These are phyloP conservation scores for zebrafish (Danio rerio) DNA, from an alignment of 2,113 vertebrate species.

Conservation along the genomic window DNA sequence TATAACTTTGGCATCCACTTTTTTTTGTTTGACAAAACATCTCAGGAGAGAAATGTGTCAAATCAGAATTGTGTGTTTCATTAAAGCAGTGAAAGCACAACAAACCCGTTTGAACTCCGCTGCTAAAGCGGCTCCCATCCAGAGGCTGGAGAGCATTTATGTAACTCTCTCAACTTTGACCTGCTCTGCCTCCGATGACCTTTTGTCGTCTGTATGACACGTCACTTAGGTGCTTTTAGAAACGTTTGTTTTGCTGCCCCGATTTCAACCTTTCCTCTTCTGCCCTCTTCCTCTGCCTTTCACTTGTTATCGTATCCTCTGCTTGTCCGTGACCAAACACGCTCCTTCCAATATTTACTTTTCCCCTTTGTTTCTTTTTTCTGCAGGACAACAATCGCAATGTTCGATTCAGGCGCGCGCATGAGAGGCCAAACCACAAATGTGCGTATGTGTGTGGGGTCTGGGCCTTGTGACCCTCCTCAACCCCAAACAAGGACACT, in stretches of 20 bases:
- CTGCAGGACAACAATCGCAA: conserved; percentile 55
- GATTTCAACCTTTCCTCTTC: conserved; percentile 32
- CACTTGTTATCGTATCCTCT: neutral
- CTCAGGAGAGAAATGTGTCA: neutral
- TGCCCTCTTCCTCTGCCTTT: conserved; percentile 19
- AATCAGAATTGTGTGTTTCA: conserved; percentile 21
- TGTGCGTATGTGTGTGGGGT: conserved; percentile 29
- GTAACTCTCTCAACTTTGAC: conserved; percentile 55
- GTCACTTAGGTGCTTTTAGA: conserved; percentile 39
- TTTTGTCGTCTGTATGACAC: conserved; percentile 51
- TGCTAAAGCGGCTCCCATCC: conserved; percentile 17
- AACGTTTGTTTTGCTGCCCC: conserved; percentile 54
- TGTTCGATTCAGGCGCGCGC: conserved; percentile 39
- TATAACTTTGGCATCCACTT: neutral
- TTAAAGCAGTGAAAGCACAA: conserved; percentile 23
- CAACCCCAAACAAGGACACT: conserved; percentile 58
- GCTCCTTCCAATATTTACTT: conserved; percentile 43
- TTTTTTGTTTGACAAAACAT: neutral
- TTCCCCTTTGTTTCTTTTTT: conserved; percentile 41
- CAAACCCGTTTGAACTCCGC: conserved; percentile 39
- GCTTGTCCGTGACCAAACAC: conserved; percentile 35
- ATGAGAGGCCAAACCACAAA: conserved; percentile 55
- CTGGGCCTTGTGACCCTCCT: conserved; percentile 44
- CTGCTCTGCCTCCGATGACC: conserved; percentile 30
- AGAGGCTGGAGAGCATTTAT: conserved; percentile 42